Conservation (phyloP, 1,140 invertebrate genomes). For the Tribolium madens region DNA sequence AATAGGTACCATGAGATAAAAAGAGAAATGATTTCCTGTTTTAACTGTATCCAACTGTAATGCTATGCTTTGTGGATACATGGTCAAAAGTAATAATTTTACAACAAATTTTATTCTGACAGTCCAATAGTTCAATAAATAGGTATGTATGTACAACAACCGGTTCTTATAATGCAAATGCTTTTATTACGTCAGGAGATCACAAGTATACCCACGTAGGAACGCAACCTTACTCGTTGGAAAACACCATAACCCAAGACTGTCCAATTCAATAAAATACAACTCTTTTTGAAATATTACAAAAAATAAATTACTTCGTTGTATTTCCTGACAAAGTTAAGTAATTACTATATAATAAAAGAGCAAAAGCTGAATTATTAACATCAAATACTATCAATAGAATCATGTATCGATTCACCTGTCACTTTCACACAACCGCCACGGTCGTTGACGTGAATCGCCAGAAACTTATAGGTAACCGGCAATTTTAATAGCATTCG, state of each 20-base stretch:
- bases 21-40: slow-evolving; percentile 15
- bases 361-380: slow-evolving; percentile 21
- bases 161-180: slow-evolving; percentile 9
- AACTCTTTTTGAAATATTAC: not conserved
- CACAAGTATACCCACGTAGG: not conserved
- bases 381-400: slow-evolving; percentile 35
- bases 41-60: slow-evolving; percentile 28
- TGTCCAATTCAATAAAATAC: not conserved
- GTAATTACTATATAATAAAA: slow-evolving; percentile 6
- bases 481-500: not conserved
- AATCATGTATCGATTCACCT: slow-evolving; percentile 42
- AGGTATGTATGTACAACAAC: slow-evolving; percentile 2
- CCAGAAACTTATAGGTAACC: not conserved
- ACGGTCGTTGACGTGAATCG: slow-evolving; percentile 33
- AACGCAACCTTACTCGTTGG: not conserved
- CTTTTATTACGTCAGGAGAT: slow-evolving; percentile 7
- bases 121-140: slow-evolving; percentile 32
- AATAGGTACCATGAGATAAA: not conserved
- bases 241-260: not conserved
- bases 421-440: slow-evolving; percentile 33
- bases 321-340: not conserved
- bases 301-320: not conserved
- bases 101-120: slow-evolving; percentile 19
- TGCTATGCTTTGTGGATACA: slow-evolving; percentile 16
- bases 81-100: slow-evolving; percentile 37